phyloP scores from a whole-genome alignment of 1,140 invertebrate species.

The Tyrophagus putrescentiae region DNA sequence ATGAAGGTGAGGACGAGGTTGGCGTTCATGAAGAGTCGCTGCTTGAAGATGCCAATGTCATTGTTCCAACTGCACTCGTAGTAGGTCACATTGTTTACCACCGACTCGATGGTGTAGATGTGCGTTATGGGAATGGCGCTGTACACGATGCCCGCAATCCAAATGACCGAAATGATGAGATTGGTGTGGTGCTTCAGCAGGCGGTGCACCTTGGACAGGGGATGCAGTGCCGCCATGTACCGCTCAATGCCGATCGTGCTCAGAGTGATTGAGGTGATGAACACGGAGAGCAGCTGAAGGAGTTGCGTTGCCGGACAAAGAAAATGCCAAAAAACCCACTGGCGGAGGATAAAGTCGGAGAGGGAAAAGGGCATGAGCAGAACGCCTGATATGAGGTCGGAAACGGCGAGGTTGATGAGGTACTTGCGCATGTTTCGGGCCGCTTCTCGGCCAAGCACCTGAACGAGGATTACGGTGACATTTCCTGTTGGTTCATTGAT shows the following conservation, averaged over 20 bases:
- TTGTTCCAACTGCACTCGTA: too few relatives aligned
- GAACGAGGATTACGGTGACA: conserved; percentile 34
- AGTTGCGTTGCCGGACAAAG: not conserved
- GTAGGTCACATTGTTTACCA: too few relatives aligned
- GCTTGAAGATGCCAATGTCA: too few relatives aligned
- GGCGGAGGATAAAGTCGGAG: conserved; percentile 34
- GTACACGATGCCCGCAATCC: too few relatives aligned
- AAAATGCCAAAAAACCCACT: conserved; percentile 37
- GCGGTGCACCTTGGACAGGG: not conserved
- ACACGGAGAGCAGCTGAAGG: not conserved
- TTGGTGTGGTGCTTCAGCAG: too few relatives aligned
- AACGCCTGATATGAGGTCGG: conserved; percentile 35
- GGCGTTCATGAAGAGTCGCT: too few relatives aligned
- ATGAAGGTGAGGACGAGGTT: too few relatives aligned
- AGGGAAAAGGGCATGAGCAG: conserved; percentile 38
- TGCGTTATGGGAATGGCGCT: too few relatives aligned
- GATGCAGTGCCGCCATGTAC: not conserved
- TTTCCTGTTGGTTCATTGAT: too few relatives aligned
- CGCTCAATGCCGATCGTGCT: not conserved
- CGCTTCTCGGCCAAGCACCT: conserved; percentile 32
- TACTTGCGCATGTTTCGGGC: conserved; percentile 32
- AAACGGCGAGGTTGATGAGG: conserved; percentile 35
- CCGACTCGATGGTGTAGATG: too few relatives aligned
- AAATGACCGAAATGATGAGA: too few relatives aligned
- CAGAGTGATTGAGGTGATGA: not conserved